Evolutionary conservation across 2,888 invertebrate genomes (phyloP).

Genomic region (Salpingus planirostris): DNA sequence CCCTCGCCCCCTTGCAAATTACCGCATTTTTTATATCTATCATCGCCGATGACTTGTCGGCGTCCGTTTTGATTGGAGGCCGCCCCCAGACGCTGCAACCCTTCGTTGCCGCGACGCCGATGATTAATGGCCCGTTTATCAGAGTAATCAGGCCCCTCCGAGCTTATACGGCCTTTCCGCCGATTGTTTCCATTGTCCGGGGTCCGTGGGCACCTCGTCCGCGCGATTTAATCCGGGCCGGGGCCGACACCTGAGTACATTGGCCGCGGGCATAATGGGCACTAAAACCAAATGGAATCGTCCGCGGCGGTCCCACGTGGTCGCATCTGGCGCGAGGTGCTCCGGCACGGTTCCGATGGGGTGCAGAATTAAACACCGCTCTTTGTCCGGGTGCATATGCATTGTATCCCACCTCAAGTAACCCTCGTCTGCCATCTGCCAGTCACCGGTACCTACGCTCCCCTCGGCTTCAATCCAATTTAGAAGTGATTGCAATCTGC

Average conservation of each 20-base stretch:
- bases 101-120: conserved; percentile 7
- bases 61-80: too few relatives aligned
- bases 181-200: conserved; percentile 8
- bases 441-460: conserved; percentile 35
- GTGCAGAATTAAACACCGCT: conserved; percentile 34
- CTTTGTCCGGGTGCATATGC: conserved; percentile 42
- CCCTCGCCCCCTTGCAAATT: too few relatives aligned
- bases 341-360: conserved; percentile 15
- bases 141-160: conserved; percentile 35
- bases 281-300: conserved; percentile 42
- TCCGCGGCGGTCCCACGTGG: conserved; percentile 32
- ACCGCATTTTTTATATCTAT: too few relatives aligned
- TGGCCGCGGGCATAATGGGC: conserved; percentile 39
- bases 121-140: conserved; percentile 41
- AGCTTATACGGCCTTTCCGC: conserved; percentile 21
- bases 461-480: conserved; percentile 39
- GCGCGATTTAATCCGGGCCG: conserved; percentile 43
- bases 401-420: conserved; percentile 42
- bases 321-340: conserved; percentile 40
- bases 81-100: not conserved
- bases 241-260: conserved; percentile 44
- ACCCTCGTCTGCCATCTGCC: conserved; percentile 43
- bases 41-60: too few relatives aligned
- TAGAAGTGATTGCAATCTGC: conserved; percentile 41
- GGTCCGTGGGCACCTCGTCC: conserved; percentile 29